phyloP scores from a whole-genome alignment of 53 echinoderm and acorn worm genomes.

The Zoroaster sp. region DNA sequence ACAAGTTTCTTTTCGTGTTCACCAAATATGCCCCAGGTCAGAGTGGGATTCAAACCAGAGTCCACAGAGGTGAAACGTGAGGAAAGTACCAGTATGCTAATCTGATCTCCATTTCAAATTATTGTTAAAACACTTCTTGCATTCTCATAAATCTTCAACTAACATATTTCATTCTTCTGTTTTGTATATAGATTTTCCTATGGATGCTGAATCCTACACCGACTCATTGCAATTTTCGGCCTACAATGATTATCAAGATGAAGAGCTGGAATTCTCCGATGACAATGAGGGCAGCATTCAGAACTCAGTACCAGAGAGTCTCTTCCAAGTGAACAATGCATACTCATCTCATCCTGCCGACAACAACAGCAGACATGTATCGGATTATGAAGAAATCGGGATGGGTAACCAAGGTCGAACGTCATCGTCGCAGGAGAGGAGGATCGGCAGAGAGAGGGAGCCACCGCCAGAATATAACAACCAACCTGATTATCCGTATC shows the following conservation, averaged over 20 bases:
- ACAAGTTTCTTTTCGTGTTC: too few species aligned
- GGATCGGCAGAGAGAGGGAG: background rate
- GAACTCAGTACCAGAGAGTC: slow-evolving; percentile 41
- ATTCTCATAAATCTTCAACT: background rate
- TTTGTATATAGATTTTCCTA: slow-evolving; percentile 25
- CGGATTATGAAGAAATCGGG: slow-evolving; percentile 59
- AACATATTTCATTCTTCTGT: background rate
- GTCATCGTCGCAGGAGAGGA: slow-evolving; percentile 3
- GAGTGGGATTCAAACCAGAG: too few species aligned
- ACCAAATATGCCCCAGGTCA: too few species aligned
- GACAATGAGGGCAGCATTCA: slow-evolving; percentile 44
- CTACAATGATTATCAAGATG: slow-evolving; percentile 61
- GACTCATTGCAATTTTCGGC: slow-evolving; percentile 51
- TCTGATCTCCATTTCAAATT: too few species aligned
- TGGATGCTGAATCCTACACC: slow-evolving; percentile 45
- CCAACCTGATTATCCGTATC: background rate
- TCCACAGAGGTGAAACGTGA: too few species aligned
- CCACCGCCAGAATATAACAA: background rate
- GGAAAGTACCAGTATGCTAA: too few species aligned
- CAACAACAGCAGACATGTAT: background rate
- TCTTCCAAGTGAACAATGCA: background rate
- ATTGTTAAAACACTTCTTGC: background rate
- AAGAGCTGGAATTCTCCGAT: slow-evolving; percentile 65
- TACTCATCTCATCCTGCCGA: background rate
- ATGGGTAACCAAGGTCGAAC: background rate